These are phyloP conservation scores for Tachycineta bicolor DNA, from an alignment of 2,113 vertebrate genomes.

Conservation along the genomic window DNA sequence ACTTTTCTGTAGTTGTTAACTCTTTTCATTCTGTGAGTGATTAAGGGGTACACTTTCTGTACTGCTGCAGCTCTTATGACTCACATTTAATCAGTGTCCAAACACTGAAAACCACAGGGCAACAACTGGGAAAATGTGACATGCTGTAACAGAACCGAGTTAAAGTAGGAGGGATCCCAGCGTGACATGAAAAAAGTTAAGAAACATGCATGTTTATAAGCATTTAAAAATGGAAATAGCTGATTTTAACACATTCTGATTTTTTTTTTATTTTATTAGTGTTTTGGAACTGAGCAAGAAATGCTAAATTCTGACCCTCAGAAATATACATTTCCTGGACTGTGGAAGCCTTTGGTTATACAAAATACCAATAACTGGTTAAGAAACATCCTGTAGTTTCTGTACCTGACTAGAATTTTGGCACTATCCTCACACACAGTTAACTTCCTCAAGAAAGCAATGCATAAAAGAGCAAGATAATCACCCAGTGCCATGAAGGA, in stretches of 20 bases:
- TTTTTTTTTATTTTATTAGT: neutral
- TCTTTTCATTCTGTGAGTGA: neutral
- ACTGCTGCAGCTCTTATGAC: neutral
- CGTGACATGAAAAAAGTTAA: neutral
- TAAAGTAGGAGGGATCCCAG: neutral
- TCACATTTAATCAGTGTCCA: neutral
- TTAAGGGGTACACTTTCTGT: neutral
- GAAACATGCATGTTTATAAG: neutral
- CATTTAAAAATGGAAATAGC: neutral
- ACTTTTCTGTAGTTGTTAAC: neutral
- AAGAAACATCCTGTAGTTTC: neutral
- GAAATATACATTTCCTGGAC: accelerated
- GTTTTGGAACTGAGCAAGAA: neutral
- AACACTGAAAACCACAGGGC: neutral
- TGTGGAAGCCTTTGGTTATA: neutral
- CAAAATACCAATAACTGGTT: neutral
- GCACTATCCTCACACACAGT: neutral
- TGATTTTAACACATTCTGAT: neutral
- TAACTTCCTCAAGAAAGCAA: neutral
- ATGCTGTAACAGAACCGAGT: neutral
- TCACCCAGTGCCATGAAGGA: neutral
- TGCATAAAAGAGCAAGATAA: neutral
- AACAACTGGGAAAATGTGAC: neutral
- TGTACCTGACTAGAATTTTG: neutral
- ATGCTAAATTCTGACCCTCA: neutral